phyloP scores from a whole-genome alignment of 2,113 vertebrate genomes.

The Crotalus horridus region DNA sequence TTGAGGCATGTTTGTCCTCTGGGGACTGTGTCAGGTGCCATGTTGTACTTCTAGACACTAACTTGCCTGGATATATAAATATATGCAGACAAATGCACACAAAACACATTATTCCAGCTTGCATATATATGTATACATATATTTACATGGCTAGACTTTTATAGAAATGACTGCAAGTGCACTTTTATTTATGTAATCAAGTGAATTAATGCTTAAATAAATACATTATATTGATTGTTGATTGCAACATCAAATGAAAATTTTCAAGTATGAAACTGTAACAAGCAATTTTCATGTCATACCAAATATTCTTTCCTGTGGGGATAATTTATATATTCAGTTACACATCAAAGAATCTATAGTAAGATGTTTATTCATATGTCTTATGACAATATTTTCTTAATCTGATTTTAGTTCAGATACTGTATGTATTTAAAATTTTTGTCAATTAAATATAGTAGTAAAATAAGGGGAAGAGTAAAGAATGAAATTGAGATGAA shows the following conservation, averaged over 20 bases:
- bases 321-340: not conserved
- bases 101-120: not conserved
- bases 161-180: not conserved
- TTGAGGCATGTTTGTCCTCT: not conserved
- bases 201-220: not conserved
- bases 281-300: not conserved
- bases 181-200: not conserved
- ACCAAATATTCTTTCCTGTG: not conserved
- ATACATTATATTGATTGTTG: not conserved
- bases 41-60: not conserved
- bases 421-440: not conserved
- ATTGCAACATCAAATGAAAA: not conserved
- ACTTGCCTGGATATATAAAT: not conserved
- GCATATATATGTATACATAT: not conserved
- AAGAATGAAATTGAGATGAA: not conserved
- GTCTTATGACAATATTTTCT: not conserved
- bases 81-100: not conserved
- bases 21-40: not conserved
- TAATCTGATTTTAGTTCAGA: not conserved
- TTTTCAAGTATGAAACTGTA: not conserved
- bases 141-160: not conserved
- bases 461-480: not conserved
- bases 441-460: not conserved
- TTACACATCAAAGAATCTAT: not conserved
- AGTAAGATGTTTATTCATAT: not conserved